Evolutionary conservation across 2,113 vertebrate species (phyloP).

Genomic region (Macaca mulatta): DNA sequence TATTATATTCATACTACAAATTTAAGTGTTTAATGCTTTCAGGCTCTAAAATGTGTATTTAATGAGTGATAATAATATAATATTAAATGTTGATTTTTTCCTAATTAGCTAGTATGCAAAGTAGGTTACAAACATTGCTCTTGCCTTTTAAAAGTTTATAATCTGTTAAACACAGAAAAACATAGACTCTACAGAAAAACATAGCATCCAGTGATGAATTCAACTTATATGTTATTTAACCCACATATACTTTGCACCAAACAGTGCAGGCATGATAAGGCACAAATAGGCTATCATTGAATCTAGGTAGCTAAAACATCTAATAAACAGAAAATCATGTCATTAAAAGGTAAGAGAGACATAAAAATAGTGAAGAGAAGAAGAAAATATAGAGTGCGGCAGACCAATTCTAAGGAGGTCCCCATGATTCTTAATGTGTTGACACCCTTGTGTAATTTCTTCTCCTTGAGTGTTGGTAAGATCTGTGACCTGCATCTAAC

Average conservation of each 20-base stretch:
- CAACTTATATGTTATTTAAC: background rate
- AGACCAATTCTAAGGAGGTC: background rate
- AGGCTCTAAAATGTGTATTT: constrained; percentile 15
- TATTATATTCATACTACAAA: background rate
- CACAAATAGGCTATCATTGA: background rate
- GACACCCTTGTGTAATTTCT: background rate
- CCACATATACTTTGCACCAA: background rate
- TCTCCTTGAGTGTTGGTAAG: background rate
- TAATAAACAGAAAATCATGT: background rate
- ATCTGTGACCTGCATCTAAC: background rate
- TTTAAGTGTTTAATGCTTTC: background rate
- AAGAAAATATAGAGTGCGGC: background rate
- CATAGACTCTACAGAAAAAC: background rate
- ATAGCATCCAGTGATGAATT: background rate
- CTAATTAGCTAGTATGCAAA: constrained; percentile 3
- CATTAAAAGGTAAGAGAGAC: constrained; percentile 2
- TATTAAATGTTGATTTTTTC: background rate
- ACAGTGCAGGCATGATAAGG: background rate
- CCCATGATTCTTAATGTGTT: background rate
- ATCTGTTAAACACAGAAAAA: background rate
- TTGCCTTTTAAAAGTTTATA: background rate
- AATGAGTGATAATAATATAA: background rate
- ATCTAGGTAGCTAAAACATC: background rate
- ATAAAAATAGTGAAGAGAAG: background rate
- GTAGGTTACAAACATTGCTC: background rate